Percentiles rank a stretch among this genome's conserved stretches.
Evolutionary conservation across 2,797 vertebrate species (phyloP).

Genomic region (Clamator glandarius): DNA sequence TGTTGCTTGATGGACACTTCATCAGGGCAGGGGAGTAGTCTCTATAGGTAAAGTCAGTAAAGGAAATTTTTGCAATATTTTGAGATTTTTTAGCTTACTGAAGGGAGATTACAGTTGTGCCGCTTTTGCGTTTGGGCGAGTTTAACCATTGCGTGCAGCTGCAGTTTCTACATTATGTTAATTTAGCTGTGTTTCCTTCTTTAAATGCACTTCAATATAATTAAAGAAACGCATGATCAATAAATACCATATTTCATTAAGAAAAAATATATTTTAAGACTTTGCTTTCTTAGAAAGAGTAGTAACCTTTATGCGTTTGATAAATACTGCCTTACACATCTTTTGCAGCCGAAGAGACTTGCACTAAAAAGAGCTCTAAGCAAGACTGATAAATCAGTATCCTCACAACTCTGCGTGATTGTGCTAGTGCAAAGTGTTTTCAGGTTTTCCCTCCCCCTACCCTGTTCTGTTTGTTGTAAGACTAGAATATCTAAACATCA

Average conservation of each 20-base stretch:
- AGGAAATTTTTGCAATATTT: neutral
- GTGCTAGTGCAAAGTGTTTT: conserved; percentile 5
- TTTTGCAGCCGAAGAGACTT: neutral
- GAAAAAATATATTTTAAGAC: neutral
- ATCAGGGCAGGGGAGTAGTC: neutral
- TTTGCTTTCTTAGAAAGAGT: neutral
- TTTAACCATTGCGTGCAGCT: neutral
- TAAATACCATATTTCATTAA: neutral
- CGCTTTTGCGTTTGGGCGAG: neutral
- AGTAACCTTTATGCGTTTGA: neutral
- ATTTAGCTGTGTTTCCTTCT: neutral
- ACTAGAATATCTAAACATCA: conserved; percentile 60
- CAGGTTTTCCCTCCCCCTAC: neutral
- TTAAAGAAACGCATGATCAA: neutral
- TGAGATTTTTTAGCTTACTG: neutral
- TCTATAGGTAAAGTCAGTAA: neutral
- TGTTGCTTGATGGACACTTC: neutral
- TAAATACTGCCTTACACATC: neutral
- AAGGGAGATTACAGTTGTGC: neutral
- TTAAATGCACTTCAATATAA: neutral
- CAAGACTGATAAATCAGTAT: neutral
- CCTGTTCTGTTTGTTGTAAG: conserved; percentile 23
- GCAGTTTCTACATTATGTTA: neutral
- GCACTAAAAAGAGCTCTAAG: neutral
- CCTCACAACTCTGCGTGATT: neutral